Base-by-base conservation (phyloP, 2,113 vertebrate genomes). In the Jacana jacana region DNA sequence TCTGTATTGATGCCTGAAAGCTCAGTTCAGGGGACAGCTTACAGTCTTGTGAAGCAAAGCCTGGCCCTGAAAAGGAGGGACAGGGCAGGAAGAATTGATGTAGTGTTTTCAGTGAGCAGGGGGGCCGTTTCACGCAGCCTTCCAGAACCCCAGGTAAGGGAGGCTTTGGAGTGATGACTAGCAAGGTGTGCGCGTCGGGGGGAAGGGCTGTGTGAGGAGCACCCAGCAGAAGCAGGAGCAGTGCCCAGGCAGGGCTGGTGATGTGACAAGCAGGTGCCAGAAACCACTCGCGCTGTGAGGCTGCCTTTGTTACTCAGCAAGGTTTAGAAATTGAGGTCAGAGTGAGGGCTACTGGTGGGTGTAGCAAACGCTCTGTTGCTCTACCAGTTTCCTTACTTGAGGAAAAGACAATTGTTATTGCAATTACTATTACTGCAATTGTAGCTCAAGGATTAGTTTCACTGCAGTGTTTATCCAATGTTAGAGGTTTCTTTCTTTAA, bases 131-230 rank as follows among this genome's bases (percentile, higher is more conserved):
- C 72, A n/a, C 4, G 1, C 55, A 64, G 30, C 60, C 55, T 78
- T 69, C 31, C 48, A 42, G 5, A 5, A 39, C 37, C 58, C 33
- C 25, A 58, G 44, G 40, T 52, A 17, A n/a, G 23, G 39, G n/a
- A 65, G 40, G 5, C 42, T 40, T n/a, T 13, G 16, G 44, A 51
- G 13, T 63, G 39, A 27, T 39, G 12, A n/a, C n/a, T n/a, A 14
- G 25, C 16, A 8, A 5, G 25, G 33, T 6, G 4, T 7, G 30
- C 18, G 6, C 2, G 0, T 24, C 7, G 4, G 22, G 24, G 35
- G 52, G 8, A 66, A 31, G 70, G 49, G 46, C 40, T 28, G 70
- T 40, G 58, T 30, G 23, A 81, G 39, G 5, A 15, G 52, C 69
- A 55, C 51, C 51, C 46, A 64, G 69, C 64, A 71, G 75, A 27